Evolutionary conservation across 1,140 invertebrate genomes (phyloP).

Genomic region (Varroa destructor): DNA sequence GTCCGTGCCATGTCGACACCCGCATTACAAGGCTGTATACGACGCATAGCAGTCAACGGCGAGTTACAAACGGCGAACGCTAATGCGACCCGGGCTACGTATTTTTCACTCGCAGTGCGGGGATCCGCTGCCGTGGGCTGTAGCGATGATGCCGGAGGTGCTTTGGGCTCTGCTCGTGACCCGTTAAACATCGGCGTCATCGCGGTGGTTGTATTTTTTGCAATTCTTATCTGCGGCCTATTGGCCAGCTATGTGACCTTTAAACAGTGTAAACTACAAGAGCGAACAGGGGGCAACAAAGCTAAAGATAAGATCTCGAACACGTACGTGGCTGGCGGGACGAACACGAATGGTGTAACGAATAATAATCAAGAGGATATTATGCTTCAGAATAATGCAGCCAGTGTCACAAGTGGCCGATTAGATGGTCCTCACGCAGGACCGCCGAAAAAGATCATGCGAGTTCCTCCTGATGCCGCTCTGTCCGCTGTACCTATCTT

Average conservation of each 20-base stretch:
- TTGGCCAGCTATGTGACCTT: constrained; percentile 77
- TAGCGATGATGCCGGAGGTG: constrained; percentile 48
- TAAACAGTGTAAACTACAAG: constrained; percentile 45
- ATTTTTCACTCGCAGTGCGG: constrained; percentile 51
- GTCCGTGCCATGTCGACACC: background rate
- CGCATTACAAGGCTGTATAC: constrained; percentile 68
- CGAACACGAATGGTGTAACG: constrained; percentile 49
- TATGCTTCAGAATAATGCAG: too few species aligned
- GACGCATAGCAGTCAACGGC: constrained; percentile 73
- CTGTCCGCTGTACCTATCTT: constrained; percentile 54
- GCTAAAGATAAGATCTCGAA: constrained; percentile 21
- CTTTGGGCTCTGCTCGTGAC: constrained; percentile 57
- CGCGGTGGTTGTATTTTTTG: constrained; percentile 82
- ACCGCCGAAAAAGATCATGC: constrained; percentile 27
- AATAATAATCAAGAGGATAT: constrained; percentile 42
- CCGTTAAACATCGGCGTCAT: constrained; percentile 77
- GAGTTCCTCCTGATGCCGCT: background rate
- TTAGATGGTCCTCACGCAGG: constrained; percentile 44
- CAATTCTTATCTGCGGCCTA: constrained; percentile 71
- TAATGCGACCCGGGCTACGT: constrained; percentile 66
- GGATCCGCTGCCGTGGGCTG: constrained; percentile 47
- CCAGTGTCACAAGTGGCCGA: constrained; percentile 48
- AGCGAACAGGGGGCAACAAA: constrained; percentile 48
- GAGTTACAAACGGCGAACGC: constrained; percentile 61
- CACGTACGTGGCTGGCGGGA: background rate